Conservation (phyloP, 2,797 vertebrate species). For the Macropus fuliginosus region DNA sequence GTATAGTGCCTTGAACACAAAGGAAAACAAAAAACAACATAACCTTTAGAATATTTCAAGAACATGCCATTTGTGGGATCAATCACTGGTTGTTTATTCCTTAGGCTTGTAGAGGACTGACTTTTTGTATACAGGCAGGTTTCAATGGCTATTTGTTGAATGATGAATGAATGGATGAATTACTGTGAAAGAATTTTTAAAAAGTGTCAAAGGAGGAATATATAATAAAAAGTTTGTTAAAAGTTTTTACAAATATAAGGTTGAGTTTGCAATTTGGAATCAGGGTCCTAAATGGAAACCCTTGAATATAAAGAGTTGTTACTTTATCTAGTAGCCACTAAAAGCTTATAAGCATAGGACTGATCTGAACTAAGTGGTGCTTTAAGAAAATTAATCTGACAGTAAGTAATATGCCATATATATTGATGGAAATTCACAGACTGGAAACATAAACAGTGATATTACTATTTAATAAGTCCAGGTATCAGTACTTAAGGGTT, state of each 20-base stretch:
- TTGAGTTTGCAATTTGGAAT: not conserved
- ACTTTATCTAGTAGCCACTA: not conserved
- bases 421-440: not conserved
- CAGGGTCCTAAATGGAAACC: not conserved
- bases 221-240: not conserved
- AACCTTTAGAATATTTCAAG: not conserved
- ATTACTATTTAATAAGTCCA: not conserved
- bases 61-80: not conserved
- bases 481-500: not conserved
- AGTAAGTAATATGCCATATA: not conserved
- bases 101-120: not conserved
- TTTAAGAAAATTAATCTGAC: not conserved
- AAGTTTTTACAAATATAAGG: not conserved
- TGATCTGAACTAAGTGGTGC: not conserved
- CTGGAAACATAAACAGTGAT: not conserved
- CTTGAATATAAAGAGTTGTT: not conserved
- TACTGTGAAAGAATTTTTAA: not conserved
- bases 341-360: not conserved
- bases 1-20: not conserved
- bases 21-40: not conserved
- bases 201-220: not conserved
- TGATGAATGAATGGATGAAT: not conserved
- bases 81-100: not conserved
- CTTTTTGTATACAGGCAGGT: not conserved
- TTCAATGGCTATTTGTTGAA: not conserved